A percentile compares a stretch with the other conserved stretches of the same genome.
These are phyloP conservation scores for Plectropomus leopardus DNA, from an alignment of 2,113 vertebrate genomes.

Conservation along the genomic window DNA sequence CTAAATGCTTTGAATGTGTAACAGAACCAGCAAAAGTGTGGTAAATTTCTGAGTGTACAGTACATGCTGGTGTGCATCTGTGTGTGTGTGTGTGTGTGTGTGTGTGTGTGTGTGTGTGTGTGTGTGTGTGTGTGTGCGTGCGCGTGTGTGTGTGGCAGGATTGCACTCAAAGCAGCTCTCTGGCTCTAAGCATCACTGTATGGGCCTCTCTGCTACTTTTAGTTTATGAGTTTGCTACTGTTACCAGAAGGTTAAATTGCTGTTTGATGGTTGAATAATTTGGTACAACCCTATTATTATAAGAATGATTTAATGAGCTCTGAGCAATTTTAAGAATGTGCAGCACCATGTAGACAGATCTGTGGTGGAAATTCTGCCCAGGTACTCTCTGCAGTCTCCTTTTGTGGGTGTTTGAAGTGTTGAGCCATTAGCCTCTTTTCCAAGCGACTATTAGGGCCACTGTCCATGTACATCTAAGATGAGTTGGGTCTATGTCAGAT, in stretches of 20 bases:
- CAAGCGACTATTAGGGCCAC: background rate
- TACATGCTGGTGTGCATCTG: background rate
- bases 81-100: background rate
- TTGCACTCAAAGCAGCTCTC: conserved; percentile 11
- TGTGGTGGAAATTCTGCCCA: background rate
- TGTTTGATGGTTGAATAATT: conserved; percentile 16
- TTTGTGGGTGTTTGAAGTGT: background rate
- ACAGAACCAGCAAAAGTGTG: background rate
- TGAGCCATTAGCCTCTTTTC: conserved; percentile 4
- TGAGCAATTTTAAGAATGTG: conserved; percentile 7
- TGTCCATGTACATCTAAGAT: background rate
- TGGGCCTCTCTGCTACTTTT: background rate
- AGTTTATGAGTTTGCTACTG: background rate
- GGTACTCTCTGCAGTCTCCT: background rate
- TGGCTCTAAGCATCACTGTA: conserved; percentile 1
- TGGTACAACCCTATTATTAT: background rate
- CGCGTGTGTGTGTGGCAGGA: background rate
- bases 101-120: background rate
- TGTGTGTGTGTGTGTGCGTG: background rate
- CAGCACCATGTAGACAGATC: background rate
- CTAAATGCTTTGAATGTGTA: conserved; percentile 19
- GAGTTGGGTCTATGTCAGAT: background rate
- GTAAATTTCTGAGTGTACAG: background rate
- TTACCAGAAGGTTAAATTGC: background rate
- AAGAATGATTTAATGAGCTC: background rate